phyloP scores from a whole-genome alignment of 2,888 invertebrate genomes.

The Dryobotodes eremita region DNA sequence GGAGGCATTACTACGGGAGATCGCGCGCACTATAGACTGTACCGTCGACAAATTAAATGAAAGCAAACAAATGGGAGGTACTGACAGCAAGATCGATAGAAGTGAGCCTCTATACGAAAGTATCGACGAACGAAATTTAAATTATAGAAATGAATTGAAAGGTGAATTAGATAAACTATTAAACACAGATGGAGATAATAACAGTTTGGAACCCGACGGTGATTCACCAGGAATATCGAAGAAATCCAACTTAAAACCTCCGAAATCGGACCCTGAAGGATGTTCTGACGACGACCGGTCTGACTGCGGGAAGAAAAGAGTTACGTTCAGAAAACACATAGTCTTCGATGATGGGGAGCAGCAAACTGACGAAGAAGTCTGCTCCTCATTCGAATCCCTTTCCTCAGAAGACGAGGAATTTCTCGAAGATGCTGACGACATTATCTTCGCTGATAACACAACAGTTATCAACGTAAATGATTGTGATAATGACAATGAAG shows the following conservation, averaged over 20 bases:
- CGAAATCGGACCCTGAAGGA: constrained; percentile 84
- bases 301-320: constrained; percentile 85
- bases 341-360: constrained; percentile 89
- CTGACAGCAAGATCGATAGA: constrained; percentile 76
- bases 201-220: constrained; percentile 69
- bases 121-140: constrained; percentile 73
- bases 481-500: constrained; percentile 63
- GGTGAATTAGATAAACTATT: constrained; percentile 82
- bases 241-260: constrained; percentile 86
- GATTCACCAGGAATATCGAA: constrained; percentile 80
- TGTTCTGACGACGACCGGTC: constrained; percentile 88
- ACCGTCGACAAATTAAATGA: constrained; percentile 84
- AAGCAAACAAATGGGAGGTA: constrained; percentile 81
- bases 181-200: constrained; percentile 64
- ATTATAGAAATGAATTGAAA: constrained; percentile 82
- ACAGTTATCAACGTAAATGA: constrained; percentile 80
- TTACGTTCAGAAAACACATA: constrained; percentile 88
- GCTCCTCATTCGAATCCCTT: constrained; percentile 86
- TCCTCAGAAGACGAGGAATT: constrained; percentile 84
- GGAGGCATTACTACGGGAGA: constrained; percentile 86
- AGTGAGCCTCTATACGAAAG: constrained; percentile 80
- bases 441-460: constrained; percentile 77
- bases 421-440: constrained; percentile 83
- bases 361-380: constrained; percentile 86
- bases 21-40: constrained; percentile 86